Conservation (phyloP, 2,113 vertebrate genomes). For the Ochotona curzoniae region DNA sequence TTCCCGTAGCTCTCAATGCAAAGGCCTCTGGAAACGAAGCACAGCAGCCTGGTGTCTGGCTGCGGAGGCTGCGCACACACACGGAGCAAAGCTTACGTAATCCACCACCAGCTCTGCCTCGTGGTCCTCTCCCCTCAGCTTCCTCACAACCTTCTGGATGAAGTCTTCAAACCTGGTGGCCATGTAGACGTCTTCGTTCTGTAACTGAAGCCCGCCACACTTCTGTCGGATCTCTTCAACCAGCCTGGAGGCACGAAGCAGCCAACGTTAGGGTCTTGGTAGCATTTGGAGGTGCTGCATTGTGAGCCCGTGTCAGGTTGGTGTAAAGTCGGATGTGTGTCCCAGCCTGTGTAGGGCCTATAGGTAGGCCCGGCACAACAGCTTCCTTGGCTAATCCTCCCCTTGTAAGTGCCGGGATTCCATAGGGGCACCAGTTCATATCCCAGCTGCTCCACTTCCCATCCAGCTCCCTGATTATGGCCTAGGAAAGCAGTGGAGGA, state of each 20-base stretch:
- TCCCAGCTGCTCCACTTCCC: too few species aligned
- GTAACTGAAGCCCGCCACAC: slow-evolving; percentile 86
- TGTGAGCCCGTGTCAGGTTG: not conserved
- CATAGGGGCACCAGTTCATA: too few species aligned
- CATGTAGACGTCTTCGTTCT: slow-evolving; percentile 92
- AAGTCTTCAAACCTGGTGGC: slow-evolving; percentile 89
- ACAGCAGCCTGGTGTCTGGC: fast-evolving
- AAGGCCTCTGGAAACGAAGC: not conserved
- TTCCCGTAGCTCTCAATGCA: not conserved
- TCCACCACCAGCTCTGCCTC: slow-evolving; percentile 86
- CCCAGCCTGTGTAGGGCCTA: not conserved
- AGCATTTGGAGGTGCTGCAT: not conserved
- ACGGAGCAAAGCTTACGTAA: slow-evolving; percentile 84
- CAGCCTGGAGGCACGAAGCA: slow-evolving; percentile 83
- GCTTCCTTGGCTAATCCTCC: too few species aligned
- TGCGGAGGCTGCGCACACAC: not conserved
- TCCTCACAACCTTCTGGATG: slow-evolving; percentile 88
- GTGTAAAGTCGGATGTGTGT: not conserved
- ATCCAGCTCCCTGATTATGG: too few species aligned
- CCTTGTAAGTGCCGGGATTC: too few species aligned
- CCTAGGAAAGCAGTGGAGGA: too few species aligned
- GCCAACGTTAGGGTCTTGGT: not conserved
- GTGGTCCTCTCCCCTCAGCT: slow-evolving; percentile 87
- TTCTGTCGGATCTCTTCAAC: slow-evolving; percentile 91
- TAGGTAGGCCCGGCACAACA: not conserved